Evolutionary conservation across 2,797 vertebrate genomes (phyloP), one percentile per base, ranked within the genome.

Genomic region (Acestrorhynchus altus): DNA sequence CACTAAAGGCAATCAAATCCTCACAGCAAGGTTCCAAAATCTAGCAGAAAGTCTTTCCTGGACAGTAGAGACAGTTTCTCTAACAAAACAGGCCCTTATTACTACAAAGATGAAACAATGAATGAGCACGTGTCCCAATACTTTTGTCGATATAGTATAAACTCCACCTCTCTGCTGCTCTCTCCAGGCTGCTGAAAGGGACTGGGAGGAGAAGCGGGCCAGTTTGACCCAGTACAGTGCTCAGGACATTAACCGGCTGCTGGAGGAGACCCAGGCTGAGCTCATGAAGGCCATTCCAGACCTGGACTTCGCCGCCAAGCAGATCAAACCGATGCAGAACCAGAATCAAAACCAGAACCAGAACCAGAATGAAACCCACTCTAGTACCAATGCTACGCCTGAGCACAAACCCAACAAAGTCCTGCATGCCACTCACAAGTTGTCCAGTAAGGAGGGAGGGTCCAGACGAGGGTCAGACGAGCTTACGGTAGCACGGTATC

Each of bases 231-330:
- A 98, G 88, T 99, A 98, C 91, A 99, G 97, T 0, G 94, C 97
- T 87, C 97, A 98, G 91, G 98, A 99, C 92, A 98, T 99, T 89
- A 99, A 98, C 90, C 95, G 98, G 22, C 94, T 99, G 7, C 93
- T 99, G 90, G 97, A 99, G 84, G 98, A 99, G 92, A 99, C 98
- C 0, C 97, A 99, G 86, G 98, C 96, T 0, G 97, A 99, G 90
- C 92, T 99, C 39, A 95, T 99, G 95, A 99, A 99, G 89, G 97
- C 98, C 80, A 99, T 99, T 77, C 97, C 97, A 0, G 97, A 99
- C 90, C 92, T 99, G 89, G 97, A 98, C 77, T 98, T 98, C 70
- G 96, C 96, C 0, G 96, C 96, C 90, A 98, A 97, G 90, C 95
- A 96, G 89, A 96, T 97, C 77, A 91, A 93, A 44, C 85, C 92